A percentile compares a stretch with the other conserved stretches of the same genome.
Evolutionary conservation across 2,113 vertebrate genomes (phyloP).

Genomic region (Eurypyga helias): DNA sequence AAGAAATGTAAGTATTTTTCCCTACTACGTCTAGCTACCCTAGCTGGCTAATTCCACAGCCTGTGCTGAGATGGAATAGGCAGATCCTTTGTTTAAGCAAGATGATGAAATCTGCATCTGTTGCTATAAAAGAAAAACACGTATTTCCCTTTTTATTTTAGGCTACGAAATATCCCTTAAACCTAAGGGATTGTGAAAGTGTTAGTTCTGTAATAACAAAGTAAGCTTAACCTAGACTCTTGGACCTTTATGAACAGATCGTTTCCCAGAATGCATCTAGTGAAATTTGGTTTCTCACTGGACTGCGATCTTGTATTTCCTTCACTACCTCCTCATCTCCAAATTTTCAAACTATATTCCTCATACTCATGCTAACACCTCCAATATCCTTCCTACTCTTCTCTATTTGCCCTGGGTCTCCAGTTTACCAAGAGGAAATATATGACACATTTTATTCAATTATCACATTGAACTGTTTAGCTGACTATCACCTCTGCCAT

Average conservation of each 20-base stretch:
- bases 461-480: background rate
- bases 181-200: background rate
- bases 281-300: background rate
- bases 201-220: background rate
- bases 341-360: background rate
- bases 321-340: background rate
- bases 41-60: background rate
- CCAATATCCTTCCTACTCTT: background rate
- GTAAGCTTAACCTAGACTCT: background rate
- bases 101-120: background rate
- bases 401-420: background rate
- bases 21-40: background rate
- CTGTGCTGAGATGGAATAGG: background rate
- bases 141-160: background rate
- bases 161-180: background rate
- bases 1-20: background rate
- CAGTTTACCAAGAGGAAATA: background rate
- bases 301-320: background rate
- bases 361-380: background rate
- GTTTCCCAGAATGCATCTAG: background rate
- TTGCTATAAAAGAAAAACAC: background rate
- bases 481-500: background rate
- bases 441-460: background rate
- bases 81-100: background rate
- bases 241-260: background rate